These are phyloP conservation scores for Drosophila sechellia DNA, from an alignment of 1,140 invertebrate species.

Conservation along the genomic window DNA sequence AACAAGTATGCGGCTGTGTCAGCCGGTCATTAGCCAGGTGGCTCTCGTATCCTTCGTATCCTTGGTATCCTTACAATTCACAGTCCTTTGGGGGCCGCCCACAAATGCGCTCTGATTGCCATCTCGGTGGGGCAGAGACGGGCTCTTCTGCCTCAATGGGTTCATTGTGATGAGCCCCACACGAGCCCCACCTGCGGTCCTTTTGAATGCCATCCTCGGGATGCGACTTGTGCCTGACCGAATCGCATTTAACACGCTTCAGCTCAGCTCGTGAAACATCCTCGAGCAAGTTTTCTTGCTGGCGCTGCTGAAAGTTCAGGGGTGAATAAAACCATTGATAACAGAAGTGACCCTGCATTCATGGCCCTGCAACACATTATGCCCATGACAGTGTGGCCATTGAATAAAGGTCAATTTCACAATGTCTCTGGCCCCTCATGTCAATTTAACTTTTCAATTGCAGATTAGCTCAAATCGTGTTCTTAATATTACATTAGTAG, in stretches of 20 bases:
- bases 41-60: slow-evolving; percentile 46
- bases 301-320: slow-evolving; percentile 72
- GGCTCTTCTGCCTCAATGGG: slow-evolving; percentile 61
- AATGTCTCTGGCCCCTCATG: neutral
- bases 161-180: slow-evolving; percentile 52
- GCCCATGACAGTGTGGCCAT: slow-evolving; percentile 3
- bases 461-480: neutral
- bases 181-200: slow-evolving; percentile 41
- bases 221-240: slow-evolving; percentile 30
- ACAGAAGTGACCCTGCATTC: slow-evolving; percentile 27
- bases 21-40: slow-evolving; percentile 40
- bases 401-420: slow-evolving; percentile 14
- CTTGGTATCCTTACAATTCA: slow-evolving; percentile 29
- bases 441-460: neutral
- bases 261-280: slow-evolving; percentile 27
- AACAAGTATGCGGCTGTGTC: slow-evolving; percentile 19
- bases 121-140: slow-evolving; percentile 26
- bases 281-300: slow-evolving; percentile 39
- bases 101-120: slow-evolving; percentile 75
- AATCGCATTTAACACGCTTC: slow-evolving; percentile 64
- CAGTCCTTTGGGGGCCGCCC: slow-evolving; percentile 44
- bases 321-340: slow-evolving; percentile 71
- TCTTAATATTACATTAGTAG: neutral
- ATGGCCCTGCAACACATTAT: slow-evolving; percentile 8
- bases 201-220: slow-evolving; percentile 58